Base-by-base conservation (phyloP, 2,797 vertebrate species). In the Oceanodroma leucorhoa region DNA sequence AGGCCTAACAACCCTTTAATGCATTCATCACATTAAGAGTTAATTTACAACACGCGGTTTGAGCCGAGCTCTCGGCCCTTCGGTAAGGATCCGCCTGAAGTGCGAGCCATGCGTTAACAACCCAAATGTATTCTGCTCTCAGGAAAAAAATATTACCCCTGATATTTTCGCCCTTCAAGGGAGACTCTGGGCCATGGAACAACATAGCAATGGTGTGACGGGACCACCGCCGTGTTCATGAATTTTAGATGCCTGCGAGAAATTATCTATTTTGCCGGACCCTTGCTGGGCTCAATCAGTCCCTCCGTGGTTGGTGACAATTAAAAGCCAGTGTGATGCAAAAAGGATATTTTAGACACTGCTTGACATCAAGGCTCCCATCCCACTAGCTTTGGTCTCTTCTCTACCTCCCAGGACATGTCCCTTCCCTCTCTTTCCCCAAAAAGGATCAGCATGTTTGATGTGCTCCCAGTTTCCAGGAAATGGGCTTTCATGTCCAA, bases 211-310 rank as follows among this genome's bases (percentile, higher is more conserved):
- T 87, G 89, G 87, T 87, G 94, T 83, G 81, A 89, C 65, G 43
- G 89, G 96, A 90, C 79, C 93, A 96, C 96, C 53, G n/a, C 61
- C 4, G 97, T 0, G 90, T 78, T 97, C 97, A 97, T 98, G 97
- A 96, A 97, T 97, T 97, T 97, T 89, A 96, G 96, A 97, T 72
- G 91, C 91, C 89, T 96, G 87, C 1, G 64, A 98, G 94, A 97
- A 97, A 98, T 98, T 96, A 97, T 97, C 96, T 97, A 91, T 98
- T 98, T 97, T 97, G 95, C 94, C 13, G 93, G 95, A 95, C 95
- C 72, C 97, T 97, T 60, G 96, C 97, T 98, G 98, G 96, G 97
- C 97, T 98, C 97, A 98, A 98, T 98, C 97, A 97, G 91, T 91
- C 95, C 97, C 97, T 97, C 97, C 6, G 21, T 97, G 96, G 97